Evolutionary conservation across 1,140 invertebrate species (phyloP).

Genomic region (Trichomalopsis sarcophagae): DNA sequence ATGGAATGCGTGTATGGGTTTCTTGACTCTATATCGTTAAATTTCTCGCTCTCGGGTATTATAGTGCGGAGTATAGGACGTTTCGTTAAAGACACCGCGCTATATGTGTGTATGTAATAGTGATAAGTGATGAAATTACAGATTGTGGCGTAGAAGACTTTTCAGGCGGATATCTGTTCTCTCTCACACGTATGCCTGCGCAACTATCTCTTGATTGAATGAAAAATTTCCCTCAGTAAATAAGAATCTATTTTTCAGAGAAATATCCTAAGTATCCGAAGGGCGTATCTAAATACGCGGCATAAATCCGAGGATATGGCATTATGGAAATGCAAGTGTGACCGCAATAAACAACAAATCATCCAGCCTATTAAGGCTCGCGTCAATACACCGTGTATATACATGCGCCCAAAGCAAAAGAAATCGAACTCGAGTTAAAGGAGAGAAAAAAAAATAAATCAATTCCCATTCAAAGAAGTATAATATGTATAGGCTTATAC

Average conservation of each 20-base stretch:
- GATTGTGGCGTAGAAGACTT: background rate
- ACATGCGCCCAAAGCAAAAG: background rate
- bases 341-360: constrained; percentile 20
- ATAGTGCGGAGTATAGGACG: background rate
- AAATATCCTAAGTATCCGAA: too few relatives aligned
- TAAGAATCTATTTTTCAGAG: background rate
- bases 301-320: constrained; percentile 5
- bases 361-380: constrained; percentile 9
- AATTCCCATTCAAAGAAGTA: constrained; percentile 15
- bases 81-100: background rate
- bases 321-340: background rate
- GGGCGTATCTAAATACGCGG: too few relatives aligned
- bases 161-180: background rate
- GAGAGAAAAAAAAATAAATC: constrained; percentile 29
- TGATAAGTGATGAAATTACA: constrained; percentile 4
- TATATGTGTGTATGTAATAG: background rate
- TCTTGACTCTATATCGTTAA: background rate
- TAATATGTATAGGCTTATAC: background rate
- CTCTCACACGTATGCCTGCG: background rate
- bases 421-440: background rate
- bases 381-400: background rate
- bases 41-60: too few relatives aligned
- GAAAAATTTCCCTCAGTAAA: background rate
- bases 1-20: background rate
- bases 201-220: background rate